These are phyloP conservation scores for Sebastes steindachneri DNA, from an alignment of 2,797 vertebrate species.

Conservation along the genomic window DNA sequence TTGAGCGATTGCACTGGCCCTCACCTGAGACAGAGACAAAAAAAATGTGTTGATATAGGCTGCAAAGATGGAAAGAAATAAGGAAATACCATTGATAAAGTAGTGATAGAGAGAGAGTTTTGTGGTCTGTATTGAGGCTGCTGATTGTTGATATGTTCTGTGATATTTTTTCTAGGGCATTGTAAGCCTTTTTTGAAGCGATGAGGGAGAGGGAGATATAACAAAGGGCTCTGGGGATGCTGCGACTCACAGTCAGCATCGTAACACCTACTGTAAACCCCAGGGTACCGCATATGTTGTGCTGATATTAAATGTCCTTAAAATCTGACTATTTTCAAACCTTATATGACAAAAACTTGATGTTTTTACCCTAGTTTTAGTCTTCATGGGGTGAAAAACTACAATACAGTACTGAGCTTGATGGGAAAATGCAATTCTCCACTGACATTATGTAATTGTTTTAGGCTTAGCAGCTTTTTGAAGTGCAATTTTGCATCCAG, in stretches of 20 bases:
- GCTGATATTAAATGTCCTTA: neutral
- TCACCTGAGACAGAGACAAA: conserved; percentile 80
- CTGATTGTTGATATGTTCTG: neutral
- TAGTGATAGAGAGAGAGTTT: too few species aligned
- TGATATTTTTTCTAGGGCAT: neutral
- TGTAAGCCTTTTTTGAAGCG: neutral
- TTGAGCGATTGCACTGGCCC: conserved; percentile 95
- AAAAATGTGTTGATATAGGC: neutral
- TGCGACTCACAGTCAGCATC: neutral
- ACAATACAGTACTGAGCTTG: neutral
- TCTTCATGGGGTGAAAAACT: neutral
- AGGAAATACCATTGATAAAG: neutral
- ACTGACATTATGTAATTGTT: neutral
- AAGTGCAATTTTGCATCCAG: neutral
- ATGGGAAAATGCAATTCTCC: neutral
- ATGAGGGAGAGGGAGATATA: neutral
- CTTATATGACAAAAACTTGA: neutral
- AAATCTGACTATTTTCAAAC: neutral
- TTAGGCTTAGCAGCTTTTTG: neutral
- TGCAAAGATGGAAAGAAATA: neutral
- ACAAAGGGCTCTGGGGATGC: too few species aligned
- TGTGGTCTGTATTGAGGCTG: neutral
- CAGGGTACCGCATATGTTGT: neutral
- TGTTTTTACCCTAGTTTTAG: neutral
- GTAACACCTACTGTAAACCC: neutral